Conservation (phyloP, 1,140 invertebrate genomes). For the Leptopilina boulardi region DNA sequence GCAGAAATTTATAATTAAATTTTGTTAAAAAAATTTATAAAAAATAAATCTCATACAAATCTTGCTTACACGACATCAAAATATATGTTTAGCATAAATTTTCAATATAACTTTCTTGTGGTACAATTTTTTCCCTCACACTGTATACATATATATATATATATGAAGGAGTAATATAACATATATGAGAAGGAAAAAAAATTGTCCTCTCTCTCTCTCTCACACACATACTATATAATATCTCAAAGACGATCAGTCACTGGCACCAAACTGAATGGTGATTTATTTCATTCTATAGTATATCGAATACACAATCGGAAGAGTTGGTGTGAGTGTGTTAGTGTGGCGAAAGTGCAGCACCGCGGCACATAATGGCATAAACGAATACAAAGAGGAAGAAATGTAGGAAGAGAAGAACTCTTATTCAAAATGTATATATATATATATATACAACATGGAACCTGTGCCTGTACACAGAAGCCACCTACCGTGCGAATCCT, state of each 20-base stretch:
- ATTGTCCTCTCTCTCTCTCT: not conserved
- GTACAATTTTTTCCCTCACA: no score
- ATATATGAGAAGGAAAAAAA: not conserved
- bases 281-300: constrained; percentile 4
- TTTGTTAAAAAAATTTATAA: no score
- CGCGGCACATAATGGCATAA: not conserved
- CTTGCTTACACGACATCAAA: no score
- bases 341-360: constrained; percentile 11
- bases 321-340: not conserved
- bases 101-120: no score
- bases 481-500: constrained; percentile 60
- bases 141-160: no score
- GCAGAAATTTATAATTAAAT: no score
- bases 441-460: not conserved
- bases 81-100: no score
- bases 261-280: constrained; percentile 23
- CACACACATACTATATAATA: not conserved
- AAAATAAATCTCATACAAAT: no score
- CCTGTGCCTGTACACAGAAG: constrained; percentile 39
- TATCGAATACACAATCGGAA: not conserved
- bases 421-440: not conserved
- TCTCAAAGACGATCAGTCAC: not conserved
- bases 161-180: no score
- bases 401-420: not conserved
- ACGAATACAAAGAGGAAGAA: not conserved